Base-by-base conservation (phyloP, 1,140 invertebrate genomes). In the Rhynchophorus ferrugineus region DNA sequence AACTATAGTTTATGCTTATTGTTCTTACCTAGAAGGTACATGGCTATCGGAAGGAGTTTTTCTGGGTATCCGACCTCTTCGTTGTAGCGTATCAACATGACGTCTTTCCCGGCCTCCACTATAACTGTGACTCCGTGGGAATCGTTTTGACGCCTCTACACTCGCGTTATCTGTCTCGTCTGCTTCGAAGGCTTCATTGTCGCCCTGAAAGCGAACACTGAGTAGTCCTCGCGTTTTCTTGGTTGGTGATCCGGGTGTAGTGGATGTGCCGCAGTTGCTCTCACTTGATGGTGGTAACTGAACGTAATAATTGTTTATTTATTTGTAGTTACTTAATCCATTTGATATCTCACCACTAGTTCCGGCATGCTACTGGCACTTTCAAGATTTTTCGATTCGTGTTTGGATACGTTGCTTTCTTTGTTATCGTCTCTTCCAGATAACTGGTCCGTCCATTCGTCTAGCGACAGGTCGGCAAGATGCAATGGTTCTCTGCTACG, bases 191-290 rank as follows among this genome's bases (percentile, higher is more conserved):
- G 73, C 76, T 58, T 73, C 71, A 49, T 79, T 76, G 41, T 79
- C 76, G 0, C 79, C 80, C 58, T 83, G 79, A 58, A 85, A 84
- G 43, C 83, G 68, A 0, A 84, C 83, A 55, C 76, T 74, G 3
- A 75, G 59, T 44, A 71, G 55, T 1, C 65, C 67, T 38, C 67
- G 66, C 19, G 62, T 62, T 33, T 54, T 54, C 42, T 66, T 65
- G 43, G 54, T 62, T 6, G 66, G 69, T 1, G 66, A 68, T 18
- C 63, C 63, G 1, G 66, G 67, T 3, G 65, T 66, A 35, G 59
- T 55, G 17, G 41, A 52, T 37, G 54, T 54, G 9, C 55, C 49
- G 13, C 18, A 43, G 7, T 55, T 51, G 20, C 49, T 29, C 50
- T 61, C 24, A 37, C 57, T 59, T 17, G 57, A 52, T 9, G 29